Evolutionary conservation across 1,140 invertebrate species (phyloP), one percentile per base, ranked within the genome.

Genomic region (Bombus sylvicola): DNA sequence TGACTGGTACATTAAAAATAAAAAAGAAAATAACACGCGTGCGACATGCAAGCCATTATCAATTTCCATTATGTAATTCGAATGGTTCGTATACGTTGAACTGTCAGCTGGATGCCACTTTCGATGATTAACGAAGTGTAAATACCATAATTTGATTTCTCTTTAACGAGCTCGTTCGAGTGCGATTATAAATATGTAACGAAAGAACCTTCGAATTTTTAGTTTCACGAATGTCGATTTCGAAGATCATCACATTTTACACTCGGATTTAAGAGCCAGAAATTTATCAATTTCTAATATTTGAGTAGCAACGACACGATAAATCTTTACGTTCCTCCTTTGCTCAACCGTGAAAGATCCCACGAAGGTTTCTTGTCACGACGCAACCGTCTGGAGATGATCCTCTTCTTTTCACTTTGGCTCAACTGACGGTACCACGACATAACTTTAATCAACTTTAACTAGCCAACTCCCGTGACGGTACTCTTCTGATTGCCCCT

Each of bases 401-500:
- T 62, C 28, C 6, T 22, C 22, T 8, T 18, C 25, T 37, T 59
- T 39, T 34, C 47, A n/a, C 66, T 59, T 22, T 1, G 39, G 3
- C 0, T 31, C 10, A 22, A 37, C 69, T 37, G 47, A 64, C 28
- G 34, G 22, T n/a, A 75, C 77, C 57, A 37, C 71, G 78, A 53
- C 53, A 76, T 84, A 66, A 82, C 68, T 87, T 87, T 92, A 92
- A 93, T 88, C 82, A 94, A 88, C 89, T 86, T 87, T 92, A 92
- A 93, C 89, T 82, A 92, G 86, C 88, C 85, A 85, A 85, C 91
- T 93, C 91, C 92, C 90, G 90, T 81, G 62, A 77, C 59, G 74
- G 47, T 79, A 68, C 57, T 57, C 41, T 81, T 78, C 43, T 66
- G 83, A 69, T 83, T 72, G 72, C 79, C 41, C 80, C 79, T 28